Evolutionary conservation across 2,888 invertebrate species (phyloP), one percentile per base, ranked within the genome.

Genomic region (Macaria notata): DNA sequence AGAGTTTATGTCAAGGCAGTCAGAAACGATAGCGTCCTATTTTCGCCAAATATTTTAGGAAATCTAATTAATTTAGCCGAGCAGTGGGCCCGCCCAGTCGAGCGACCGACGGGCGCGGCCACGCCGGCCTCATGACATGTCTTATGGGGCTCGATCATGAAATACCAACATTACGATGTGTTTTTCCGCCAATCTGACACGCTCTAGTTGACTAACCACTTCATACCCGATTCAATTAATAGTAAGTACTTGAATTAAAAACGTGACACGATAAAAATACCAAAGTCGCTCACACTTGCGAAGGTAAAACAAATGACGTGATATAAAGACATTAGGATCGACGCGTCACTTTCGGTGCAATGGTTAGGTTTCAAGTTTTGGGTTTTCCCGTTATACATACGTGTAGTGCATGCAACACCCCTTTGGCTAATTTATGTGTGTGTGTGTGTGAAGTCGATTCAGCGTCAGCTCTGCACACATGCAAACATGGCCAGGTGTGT

Each of bases 91-190:
- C 56, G 41, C 54, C 60, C 56, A 39, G 19, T 46, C 36, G 45
- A 56, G 50, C 60, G 60, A 56, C 48, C 9, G 46, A 53, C 38
- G 43, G 60, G 60, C 33, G 60, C 9, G 60, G 56, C 42, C 41
- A 46, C 44, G 42, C 42, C 54, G 43, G 45, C 56, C 49, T 57
- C 56, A 53, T 56, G 52, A 55, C 56, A 53, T 56, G 44, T 36
- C 51, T 59, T 61, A 63, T 59, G 56, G 54, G 53, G 43, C 30
- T 52, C 46, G 47, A 49, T 48, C 61, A 63, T 56, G 63, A 53
- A 56, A 63, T 55, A 33, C 54, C 36, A 51, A 54, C 50, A 54
- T 58, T 60, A 53, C 7, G 46, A 51, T 7, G 46, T 54, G 45
- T 9, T 45, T 51, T 59, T 55, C 59, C 59, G 30, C 41, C 48